Conservation (phyloP, 2,797 vertebrate genomes). For the Fringilla coelebs region DNA sequence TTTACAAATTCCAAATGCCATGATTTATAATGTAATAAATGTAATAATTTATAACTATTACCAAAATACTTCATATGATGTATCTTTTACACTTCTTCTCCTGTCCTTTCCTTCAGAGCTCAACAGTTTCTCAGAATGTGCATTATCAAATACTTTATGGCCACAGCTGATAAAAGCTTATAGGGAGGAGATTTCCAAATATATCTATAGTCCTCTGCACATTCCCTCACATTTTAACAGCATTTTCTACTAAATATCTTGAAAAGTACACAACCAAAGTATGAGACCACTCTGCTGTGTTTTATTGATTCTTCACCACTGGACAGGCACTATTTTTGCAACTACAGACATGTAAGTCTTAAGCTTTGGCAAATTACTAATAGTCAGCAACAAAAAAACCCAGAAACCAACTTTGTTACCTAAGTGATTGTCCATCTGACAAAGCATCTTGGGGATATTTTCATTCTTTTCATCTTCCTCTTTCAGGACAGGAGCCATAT, state of each 20-base stretch:
- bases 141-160: not conserved
- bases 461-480: slow-evolving; percentile 98
- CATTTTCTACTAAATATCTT: slow-evolving; percentile 54
- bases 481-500: slow-evolving; percentile 95
- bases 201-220: slow-evolving; percentile 43
- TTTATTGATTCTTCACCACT: slow-evolving; percentile 30
- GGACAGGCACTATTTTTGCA: slow-evolving; percentile 32
- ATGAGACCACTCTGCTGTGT: slow-evolving; percentile 32
- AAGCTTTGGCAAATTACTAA: not conserved
- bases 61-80: not conserved
- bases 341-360: slow-evolving; percentile 20
- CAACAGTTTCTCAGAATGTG: not conserved
- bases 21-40: not conserved
- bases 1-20: not conserved
- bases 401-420: slow-evolving; percentile 72
- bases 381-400: not conserved
- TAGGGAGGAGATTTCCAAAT: slow-evolving; percentile 49
- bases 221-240: slow-evolving; percentile 42
- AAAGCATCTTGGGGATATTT: slow-evolving; percentile 97
- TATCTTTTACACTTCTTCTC: not conserved
- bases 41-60: not conserved
- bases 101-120: slow-evolving; percentile 27
- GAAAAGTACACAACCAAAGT: slow-evolving; percentile 28
- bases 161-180: slow-evolving; percentile 48
- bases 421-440: slow-evolving; percentile 99